Conservation (phyloP, 2,888 invertebrate genomes). For the Tortrix viridana region DNA sequence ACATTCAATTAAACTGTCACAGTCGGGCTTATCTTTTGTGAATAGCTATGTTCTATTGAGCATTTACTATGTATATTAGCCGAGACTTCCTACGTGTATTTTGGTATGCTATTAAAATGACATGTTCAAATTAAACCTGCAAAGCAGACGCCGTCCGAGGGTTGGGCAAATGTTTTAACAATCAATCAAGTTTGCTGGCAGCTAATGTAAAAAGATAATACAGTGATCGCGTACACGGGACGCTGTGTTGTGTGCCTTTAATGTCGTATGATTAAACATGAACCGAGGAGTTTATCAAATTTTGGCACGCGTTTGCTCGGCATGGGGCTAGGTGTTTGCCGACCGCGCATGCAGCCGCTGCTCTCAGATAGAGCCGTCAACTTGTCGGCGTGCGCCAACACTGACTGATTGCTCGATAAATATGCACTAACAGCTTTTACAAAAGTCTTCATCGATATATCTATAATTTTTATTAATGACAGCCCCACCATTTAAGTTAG, state of each 20-base stretch:
- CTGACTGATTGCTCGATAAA: conserved; percentile 78
- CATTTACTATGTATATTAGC: neutral
- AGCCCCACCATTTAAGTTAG: no score
- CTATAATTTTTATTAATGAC: no score
- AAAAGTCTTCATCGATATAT: conserved; percentile 28
- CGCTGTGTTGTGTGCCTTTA: conserved; percentile 66
- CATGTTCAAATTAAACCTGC: conserved; percentile 34
- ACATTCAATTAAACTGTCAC: conserved; percentile 32
- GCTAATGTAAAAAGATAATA: conserved; percentile 76
- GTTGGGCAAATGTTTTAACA: conserved; percentile 58
- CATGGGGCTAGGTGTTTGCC: conserved; percentile 73
- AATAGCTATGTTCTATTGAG: neutral
- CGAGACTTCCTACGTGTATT: conserved; percentile 7
- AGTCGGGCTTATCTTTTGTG: conserved; percentile 11
- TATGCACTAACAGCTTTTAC: conserved; percentile 53
- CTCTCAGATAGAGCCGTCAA: conserved; percentile 77
- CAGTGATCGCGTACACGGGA: conserved; percentile 58
- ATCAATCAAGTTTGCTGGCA: conserved; percentile 55
- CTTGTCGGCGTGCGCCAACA: conserved; percentile 65
- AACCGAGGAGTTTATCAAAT: conserved; percentile 80
- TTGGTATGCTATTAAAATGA: conserved; percentile 7
- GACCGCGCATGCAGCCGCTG: conserved; percentile 70
- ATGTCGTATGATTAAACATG: conserved; percentile 81
- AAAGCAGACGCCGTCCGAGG: conserved; percentile 45
- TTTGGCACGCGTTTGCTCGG: conserved; percentile 80